Evolutionary conservation across 2,888 invertebrate genomes (phyloP).

Genomic region (Shargacucullia verbasci): DNA sequence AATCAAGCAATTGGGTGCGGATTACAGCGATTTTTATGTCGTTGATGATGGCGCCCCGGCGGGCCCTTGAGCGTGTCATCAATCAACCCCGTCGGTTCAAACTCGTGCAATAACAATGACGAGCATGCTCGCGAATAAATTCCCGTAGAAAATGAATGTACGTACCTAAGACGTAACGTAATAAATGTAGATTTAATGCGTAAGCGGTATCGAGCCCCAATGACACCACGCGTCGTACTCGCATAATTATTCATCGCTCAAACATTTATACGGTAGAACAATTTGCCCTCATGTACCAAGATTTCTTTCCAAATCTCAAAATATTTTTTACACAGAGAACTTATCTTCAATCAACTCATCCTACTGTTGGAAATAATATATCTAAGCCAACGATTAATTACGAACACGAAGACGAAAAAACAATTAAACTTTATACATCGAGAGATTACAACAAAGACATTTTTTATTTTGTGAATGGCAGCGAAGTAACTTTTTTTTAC

Average conservation of each 20-base stretch:
- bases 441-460: conserved; percentile 3
- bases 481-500: conserved; percentile 14
- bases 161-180: conserved; percentile 55
- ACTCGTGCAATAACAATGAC: conserved; percentile 78
- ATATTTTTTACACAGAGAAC: no score
- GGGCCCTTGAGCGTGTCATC: conserved; percentile 63
- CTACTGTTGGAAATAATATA: no score
- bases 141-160: conserved; percentile 56
- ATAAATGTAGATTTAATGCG: conserved; percentile 73
- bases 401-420: conserved; percentile 16
- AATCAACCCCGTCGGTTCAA: conserved; percentile 70
- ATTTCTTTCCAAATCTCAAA: conserved; percentile 10
- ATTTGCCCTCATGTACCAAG: conserved; percentile 13
- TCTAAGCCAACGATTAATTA: no score
- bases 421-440: conserved; percentile 30
- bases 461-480: conserved; percentile 18
- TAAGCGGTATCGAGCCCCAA: conserved; percentile 58
- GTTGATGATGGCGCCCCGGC: conserved; percentile 60
- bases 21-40: conserved; percentile 86
- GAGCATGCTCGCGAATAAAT: conserved; percentile 64
- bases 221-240: conserved; percentile 48
- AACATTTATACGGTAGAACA: conserved; percentile 27
- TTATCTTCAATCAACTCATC: no score
- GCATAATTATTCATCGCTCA: conserved; percentile 55
- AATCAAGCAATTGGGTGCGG: conserved; percentile 85